Percentiles rank a stretch among this genome's conserved stretches.
phyloP scores from a whole-genome alignment of 2,797 vertebrate species.

The Syngnathus rostellatus region DNA sequence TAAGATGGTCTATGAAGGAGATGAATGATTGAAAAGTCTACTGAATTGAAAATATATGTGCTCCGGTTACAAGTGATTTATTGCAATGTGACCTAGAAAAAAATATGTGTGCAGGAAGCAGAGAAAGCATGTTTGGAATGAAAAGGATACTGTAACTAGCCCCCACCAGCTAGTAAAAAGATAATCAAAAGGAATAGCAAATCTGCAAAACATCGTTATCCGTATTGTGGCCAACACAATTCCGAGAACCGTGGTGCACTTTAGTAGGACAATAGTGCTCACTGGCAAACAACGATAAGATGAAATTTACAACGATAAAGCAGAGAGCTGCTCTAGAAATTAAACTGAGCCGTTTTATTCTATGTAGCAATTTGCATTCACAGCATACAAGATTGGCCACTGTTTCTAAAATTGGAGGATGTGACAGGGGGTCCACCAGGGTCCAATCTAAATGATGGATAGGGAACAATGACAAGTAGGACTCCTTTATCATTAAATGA shows the following conservation, averaged over 20 bases:
- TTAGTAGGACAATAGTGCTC: constrained; percentile 11
- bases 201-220: constrained; percentile 18
- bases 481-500: background rate
- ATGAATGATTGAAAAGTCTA: constrained; percentile 51
- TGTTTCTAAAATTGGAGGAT: background rate
- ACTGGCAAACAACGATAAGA: background rate
- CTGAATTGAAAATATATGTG: constrained; percentile 38
- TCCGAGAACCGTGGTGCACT: constrained; percentile 16
- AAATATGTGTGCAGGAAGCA: constrained; percentile 8
- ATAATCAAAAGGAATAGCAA: constrained; percentile 26
- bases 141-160: constrained; percentile 28
- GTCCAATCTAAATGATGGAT: background rate
- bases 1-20: constrained; percentile 32
- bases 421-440: background rate
- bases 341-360: background rate
- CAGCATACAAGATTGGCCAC: background rate
- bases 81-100: constrained; percentile 53
- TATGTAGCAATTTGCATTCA: background rate
- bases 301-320: background rate
- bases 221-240: constrained; percentile 20
- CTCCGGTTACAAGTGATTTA: constrained; percentile 42
- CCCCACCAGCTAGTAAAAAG: background rate
- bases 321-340: background rate
- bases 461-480: background rate
- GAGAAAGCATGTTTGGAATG: constrained; percentile 20